Percentiles rank a stretch among this genome's conserved stretches.
Evolutionary conservation across 2,797 vertebrate species (phyloP).

Genomic region (Cheirogaleus major): DNA sequence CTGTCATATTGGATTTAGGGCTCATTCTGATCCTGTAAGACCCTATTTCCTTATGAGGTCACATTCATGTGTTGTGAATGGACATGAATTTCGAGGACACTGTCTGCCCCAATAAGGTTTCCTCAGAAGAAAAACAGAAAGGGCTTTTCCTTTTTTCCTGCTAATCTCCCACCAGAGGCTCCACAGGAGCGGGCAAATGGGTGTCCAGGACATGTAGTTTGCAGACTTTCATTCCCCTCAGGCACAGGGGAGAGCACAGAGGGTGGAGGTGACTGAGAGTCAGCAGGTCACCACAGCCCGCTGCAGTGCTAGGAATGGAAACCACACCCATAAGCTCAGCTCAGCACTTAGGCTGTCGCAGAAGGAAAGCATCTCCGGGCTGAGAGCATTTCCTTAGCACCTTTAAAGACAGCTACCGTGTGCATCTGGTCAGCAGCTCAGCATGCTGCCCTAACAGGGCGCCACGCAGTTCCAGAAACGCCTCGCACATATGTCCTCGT

Average conservation of each 20-base stretch:
- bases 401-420: neutral
- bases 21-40: neutral
- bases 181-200: neutral
- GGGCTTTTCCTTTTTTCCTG: neutral
- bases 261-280: neutral
- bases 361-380: neutral
- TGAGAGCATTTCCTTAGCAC: neutral
- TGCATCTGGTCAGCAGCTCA: neutral
- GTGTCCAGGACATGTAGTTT: neutral
- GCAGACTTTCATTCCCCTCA: no score
- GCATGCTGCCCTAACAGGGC: neutral
- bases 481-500: fast-evolving
- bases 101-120: neutral
- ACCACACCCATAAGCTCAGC: no score
- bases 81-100: neutral
- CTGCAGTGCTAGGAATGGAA: no score
- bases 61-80: neutral
- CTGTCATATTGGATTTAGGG: neutral
- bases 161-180: neutral
- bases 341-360: no score
- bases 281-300: neutral
- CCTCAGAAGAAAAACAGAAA: neutral
- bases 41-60: neutral
- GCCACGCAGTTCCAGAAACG: neutral
- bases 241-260: neutral